Base-by-base conservation (phyloP, 2,113 vertebrate species). In the Rhynchopsitta pachyrhyncha region DNA sequence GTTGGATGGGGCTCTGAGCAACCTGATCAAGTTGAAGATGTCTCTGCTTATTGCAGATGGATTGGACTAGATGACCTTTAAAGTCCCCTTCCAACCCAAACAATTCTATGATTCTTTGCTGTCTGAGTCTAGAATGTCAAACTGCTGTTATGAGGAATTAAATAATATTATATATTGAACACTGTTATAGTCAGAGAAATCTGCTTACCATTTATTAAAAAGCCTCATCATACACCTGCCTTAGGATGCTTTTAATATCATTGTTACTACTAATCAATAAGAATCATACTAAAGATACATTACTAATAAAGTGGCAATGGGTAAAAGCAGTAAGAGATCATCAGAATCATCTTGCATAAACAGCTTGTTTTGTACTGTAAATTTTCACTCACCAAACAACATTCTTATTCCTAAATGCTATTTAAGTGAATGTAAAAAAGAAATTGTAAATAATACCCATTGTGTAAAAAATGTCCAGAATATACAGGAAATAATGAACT, bases 51-150 rank as follows among this genome's bases (percentile, higher is more conserved):
- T 15, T 64, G 25, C 35, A 62, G 14, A 4, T 20, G 1, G 3
- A 3, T 15, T 69, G 49, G 6, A 64, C 25, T 50, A 62, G 25
- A 17, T 23, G 19, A 23, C 2, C 24, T 80, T 71, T 81, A 44
- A 84, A 41, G 24, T 16, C 3, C 10, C 35, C 11, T 90, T 82
- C 64, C 28, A 73, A 25, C 5, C 17, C 8, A 35, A 76, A 16
- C 16, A 25, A 0, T 47, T 75, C 24, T 50, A n/a, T 63, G 11
- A 18, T 19, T 74, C 27, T 37, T 3, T 13, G 49, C 44, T 96
- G 24, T 50, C 86, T 94, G 83, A 91, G 76, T 80, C 59, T 91
- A 88, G 50, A 95, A 95, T 92, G 17, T 90, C 70, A 90, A 88
- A 77, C 13, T 82, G 52, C 41, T 81, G 10, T 93, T 97, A 52